Conservation (phyloP, 2,797 vertebrate species). For the Gadopsis bispinosus region DNA sequence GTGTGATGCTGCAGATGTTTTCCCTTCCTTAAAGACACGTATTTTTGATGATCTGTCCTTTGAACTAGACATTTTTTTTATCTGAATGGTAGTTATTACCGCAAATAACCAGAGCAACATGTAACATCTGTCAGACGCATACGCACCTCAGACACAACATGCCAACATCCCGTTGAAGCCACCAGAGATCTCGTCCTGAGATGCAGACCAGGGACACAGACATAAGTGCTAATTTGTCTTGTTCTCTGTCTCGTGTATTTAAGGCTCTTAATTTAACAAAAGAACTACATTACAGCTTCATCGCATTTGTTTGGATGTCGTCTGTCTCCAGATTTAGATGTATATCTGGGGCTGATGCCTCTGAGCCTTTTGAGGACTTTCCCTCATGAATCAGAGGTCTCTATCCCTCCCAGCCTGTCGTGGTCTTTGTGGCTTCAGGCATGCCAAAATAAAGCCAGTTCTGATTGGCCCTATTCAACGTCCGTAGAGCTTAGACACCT, state of each 20-base stretch:
- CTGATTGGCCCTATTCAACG: constrained; percentile 21
- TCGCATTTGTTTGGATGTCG: constrained; percentile 64
- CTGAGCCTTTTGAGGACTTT: constrained; percentile 50
- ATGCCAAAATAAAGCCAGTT: constrained; percentile 29
- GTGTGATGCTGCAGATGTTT: neutral
- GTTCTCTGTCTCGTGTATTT: constrained; percentile 31
- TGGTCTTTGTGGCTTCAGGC: constrained; percentile 38
- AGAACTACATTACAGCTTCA: constrained; percentile 53
- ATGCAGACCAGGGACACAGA: constrained; percentile 51
- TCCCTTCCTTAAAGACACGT: neutral
- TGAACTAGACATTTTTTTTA: neutral
- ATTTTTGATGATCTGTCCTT: neutral
- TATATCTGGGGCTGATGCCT: constrained; percentile 61
- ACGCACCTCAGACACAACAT: constrained; percentile 2
- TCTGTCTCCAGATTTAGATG: constrained; percentile 78
- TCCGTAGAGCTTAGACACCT: too few species aligned
- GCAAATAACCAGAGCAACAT: neutral
- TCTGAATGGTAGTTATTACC: neutral
- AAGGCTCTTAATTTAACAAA: constrained; percentile 44
- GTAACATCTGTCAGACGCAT: constrained; percentile 13
- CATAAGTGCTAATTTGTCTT: constrained; percentile 44
- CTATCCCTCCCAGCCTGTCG: constrained; percentile 45
- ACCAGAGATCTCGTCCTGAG: constrained; percentile 42
- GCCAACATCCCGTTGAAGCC: constrained; percentile 28
- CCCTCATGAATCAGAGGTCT: constrained; percentile 58